phyloP scores from a whole-genome alignment of 2,113 vertebrate species.

The Muntiacus muntjak region DNA sequence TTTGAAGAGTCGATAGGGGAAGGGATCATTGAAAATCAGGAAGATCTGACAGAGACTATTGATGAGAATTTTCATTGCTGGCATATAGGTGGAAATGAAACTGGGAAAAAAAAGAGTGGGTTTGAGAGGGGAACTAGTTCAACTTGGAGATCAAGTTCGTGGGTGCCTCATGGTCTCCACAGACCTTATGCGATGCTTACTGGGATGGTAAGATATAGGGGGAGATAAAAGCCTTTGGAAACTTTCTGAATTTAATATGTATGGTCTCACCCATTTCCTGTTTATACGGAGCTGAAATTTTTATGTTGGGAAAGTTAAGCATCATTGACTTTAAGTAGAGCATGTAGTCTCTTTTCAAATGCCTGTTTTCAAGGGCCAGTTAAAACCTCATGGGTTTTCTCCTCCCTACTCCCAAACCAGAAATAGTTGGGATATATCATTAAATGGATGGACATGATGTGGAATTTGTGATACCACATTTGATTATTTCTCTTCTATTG shows the following conservation, averaged over 20 bases:
- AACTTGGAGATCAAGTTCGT: background rate
- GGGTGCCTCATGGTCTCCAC: background rate
- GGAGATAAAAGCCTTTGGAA: background rate
- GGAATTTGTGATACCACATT: background rate
- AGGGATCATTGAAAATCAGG: background rate
- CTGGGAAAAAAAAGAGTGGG: background rate
- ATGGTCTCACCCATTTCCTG: background rate
- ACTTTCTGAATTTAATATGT: background rate
- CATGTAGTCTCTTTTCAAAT: background rate
- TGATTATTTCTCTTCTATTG: background rate
- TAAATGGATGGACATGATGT: background rate
- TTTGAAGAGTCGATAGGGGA: background rate
- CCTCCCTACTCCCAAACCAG: background rate
- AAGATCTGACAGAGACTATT: background rate
- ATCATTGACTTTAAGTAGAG: background rate
- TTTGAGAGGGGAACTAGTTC: background rate
- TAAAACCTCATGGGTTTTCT: background rate
- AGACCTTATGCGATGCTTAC: background rate
- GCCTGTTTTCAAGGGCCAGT: background rate
- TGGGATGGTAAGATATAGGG: background rate
- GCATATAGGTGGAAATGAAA: background rate
- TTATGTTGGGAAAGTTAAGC: background rate
- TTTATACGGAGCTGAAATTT: background rate
- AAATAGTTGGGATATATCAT: background rate
- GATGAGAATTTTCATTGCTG: background rate